phyloP scores from a whole-genome alignment of 2,113 vertebrate species.

The Mesocricetus auratus region DNA sequence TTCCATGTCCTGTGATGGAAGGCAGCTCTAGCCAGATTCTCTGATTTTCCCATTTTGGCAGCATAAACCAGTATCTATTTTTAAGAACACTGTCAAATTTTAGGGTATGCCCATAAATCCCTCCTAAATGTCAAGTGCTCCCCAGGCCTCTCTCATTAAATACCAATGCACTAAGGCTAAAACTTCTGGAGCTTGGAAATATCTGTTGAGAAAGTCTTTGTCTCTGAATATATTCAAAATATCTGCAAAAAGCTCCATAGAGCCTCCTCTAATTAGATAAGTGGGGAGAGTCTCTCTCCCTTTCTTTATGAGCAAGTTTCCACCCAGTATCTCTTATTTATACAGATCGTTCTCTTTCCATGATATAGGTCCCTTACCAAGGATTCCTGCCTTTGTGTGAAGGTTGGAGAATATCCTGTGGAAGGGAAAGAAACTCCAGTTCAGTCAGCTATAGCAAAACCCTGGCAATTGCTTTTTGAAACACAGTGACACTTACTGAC shows the following conservation, averaged over 20 bases:
- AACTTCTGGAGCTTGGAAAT: conserved; percentile 7
- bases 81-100: conserved; percentile 66
- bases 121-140: conserved; percentile 69
- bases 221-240: neutral
- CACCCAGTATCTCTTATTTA: neutral
- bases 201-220: neutral
- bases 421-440: neutral
- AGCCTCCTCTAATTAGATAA: neutral
- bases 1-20: neutral
- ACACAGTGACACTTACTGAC: neutral
- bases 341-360: neutral
- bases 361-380: neutral
- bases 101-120: conserved; percentile 64
- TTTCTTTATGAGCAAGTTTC: neutral
- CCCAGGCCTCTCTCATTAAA: conserved; percentile 62
- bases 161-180: conserved; percentile 21
- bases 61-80: conserved; percentile 62
- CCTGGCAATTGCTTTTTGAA: neutral
- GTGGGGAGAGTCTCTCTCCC: neutral
- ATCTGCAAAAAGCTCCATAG: neutral
- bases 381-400: neutral
- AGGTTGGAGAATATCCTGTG: neutral
- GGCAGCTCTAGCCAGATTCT: neutral
- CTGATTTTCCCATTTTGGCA: conserved; percentile 51
- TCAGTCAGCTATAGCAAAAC: neutral